Evolutionary conservation across 2,113 vertebrate genomes (phyloP).

Genomic region (Sialia sialis): DNA sequence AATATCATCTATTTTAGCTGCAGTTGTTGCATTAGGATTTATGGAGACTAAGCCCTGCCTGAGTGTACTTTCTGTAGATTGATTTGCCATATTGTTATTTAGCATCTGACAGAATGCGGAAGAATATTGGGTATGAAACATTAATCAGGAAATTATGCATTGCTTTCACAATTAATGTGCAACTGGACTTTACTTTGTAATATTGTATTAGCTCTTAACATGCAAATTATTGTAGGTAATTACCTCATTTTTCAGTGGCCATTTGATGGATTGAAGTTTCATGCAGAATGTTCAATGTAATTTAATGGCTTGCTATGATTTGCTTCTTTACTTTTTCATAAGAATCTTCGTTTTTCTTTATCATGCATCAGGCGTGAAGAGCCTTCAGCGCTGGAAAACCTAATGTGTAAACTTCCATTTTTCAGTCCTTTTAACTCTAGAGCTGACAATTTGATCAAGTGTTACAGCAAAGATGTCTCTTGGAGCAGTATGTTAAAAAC

Average conservation of each 20-base stretch:
- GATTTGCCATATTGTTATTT: constrained; percentile 78
- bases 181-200: constrained; percentile 93
- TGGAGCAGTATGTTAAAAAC: not conserved
- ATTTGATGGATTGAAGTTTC: constrained; percentile 86
- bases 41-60: constrained; percentile 20
- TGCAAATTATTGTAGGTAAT: constrained; percentile 98
- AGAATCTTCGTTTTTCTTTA: constrained; percentile 43
- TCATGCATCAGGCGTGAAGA: not conserved
- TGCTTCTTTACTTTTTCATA: constrained; percentile 48
- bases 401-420: not conserved
- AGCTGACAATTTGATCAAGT: constrained; percentile 38
- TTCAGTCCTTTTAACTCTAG: not conserved
- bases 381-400: not conserved
- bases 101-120: constrained; percentile 69
- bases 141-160: constrained; percentile 99
- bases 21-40: constrained; percentile 47
- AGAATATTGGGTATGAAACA: constrained; percentile 85
- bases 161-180: constrained; percentile 94
- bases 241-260: constrained; percentile 93
- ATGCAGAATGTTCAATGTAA: constrained; percentile 66
- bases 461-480: not conserved
- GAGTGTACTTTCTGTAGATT: constrained; percentile 53
- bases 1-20: not conserved
- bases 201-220: constrained; percentile 92
- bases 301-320: constrained; percentile 66